These are phyloP conservation scores for Megaceryle maxima DNA, from an alignment of 2,113 vertebrate genomes.

Conservation along the genomic window DNA sequence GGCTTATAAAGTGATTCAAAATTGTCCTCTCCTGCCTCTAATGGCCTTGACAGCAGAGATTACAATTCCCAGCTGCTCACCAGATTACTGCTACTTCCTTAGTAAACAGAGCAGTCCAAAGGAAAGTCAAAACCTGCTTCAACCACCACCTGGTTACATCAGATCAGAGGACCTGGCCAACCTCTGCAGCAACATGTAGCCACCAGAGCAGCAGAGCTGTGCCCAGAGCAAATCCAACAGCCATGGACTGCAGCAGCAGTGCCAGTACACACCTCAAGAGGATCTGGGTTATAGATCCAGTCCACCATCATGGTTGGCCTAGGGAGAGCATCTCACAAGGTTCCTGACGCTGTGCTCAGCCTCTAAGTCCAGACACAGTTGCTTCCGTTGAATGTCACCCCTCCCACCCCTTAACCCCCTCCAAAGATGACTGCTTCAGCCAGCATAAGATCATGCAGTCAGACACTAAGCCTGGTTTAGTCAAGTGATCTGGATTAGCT, in stretches of 20 bases:
- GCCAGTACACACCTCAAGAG: not conserved
- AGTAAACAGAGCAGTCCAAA: not conserved
- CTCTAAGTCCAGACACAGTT: not conserved
- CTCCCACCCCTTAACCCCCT: not conserved
- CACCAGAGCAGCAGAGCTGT: fast-evolving
- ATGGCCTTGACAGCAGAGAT: not conserved
- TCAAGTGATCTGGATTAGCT: not conserved
- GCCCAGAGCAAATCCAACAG: not conserved
- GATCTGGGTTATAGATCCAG: not conserved
- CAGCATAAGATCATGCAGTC: not conserved
- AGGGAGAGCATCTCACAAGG: not conserved
- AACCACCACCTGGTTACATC: not conserved
- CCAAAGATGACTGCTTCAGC: not conserved
- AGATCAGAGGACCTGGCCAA: not conserved
- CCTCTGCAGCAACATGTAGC: not conserved
- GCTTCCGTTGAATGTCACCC: not conserved
- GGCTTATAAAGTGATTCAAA: not conserved
- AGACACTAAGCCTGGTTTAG: not conserved
- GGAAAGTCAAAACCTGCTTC: not conserved
- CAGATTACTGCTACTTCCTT: not conserved
- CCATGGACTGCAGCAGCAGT: fast-evolving
- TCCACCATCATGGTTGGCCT: fast-evolving
- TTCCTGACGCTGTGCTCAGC: fast-evolving
- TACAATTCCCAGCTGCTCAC: not conserved
- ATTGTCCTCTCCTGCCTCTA: not conserved